Percentiles rank a stretch among this genome's conserved stretches.
phyloP scores from a whole-genome alignment of 92 coral and sea anemone genomes.

The Nematostella vectensis region DNA sequence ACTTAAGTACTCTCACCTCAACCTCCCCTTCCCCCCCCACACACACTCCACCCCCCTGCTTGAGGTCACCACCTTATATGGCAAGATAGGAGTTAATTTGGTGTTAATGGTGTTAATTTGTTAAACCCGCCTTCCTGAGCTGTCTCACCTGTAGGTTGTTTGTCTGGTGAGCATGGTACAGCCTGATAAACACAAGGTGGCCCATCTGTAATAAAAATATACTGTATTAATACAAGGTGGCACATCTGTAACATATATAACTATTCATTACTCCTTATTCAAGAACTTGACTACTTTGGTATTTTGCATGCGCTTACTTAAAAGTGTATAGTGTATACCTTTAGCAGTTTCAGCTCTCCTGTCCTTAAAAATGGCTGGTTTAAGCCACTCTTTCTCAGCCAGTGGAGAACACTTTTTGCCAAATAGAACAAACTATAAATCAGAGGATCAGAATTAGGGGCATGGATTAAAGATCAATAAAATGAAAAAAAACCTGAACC shows the following conservation, averaged over 20 bases:
- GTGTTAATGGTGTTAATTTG: too few species aligned
- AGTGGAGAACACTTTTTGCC: constrained; percentile 87
- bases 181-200: constrained; percentile 67
- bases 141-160: constrained; percentile 87
- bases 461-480: background rate
- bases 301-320: too few species aligned
- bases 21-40: too few species aligned
- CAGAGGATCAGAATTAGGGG: background rate
- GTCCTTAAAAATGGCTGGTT: constrained; percentile 66
- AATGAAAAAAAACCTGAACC: background rate
- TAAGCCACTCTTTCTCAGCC: constrained; percentile 66
- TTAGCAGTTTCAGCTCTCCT: constrained; percentile 69
- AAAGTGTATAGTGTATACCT: constrained; percentile 52
- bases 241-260: too few species aligned
- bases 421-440: constrained; percentile 71
- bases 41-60: too few species aligned
- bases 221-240: too few species aligned
- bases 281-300: too few species aligned
- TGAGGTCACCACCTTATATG: too few species aligned
- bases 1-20: too few species aligned
- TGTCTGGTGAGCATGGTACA: constrained; percentile 64
- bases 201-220: constrained; percentile 95
- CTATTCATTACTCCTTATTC: too few species aligned
- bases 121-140: too few species aligned
- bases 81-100: too few species aligned